Conservation (phyloP, 1,140 invertebrate genomes). For the Thaumatotibia leucotreta region DNA sequence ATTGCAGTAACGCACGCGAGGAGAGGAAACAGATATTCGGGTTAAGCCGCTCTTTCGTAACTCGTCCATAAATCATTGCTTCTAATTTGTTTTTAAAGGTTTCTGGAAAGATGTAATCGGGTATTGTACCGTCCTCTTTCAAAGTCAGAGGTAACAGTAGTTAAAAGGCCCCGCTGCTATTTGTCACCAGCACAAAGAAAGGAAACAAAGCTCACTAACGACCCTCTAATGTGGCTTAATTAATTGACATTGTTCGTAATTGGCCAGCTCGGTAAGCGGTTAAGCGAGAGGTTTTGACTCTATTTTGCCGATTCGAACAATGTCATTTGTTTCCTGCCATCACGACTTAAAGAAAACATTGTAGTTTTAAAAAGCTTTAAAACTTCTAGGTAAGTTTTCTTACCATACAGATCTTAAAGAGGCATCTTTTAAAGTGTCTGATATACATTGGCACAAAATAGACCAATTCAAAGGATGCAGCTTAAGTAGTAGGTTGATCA, state of each 20-base stretch:
- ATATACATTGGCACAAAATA: too few species aligned
- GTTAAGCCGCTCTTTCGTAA: constrained; percentile 48
- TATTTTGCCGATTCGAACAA: constrained; percentile 10
- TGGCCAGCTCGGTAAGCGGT: constrained; percentile 21
- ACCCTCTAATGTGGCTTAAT: constrained; percentile 41
- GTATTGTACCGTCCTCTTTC: constrained; percentile 57
- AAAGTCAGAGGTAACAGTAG: constrained; percentile 35
- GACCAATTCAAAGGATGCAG: too few species aligned
- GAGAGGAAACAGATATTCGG: constrained; percentile 47
- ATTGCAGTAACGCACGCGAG: constrained; percentile 70
- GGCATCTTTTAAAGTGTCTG: too few species aligned
- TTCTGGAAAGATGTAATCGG: constrained; percentile 57
- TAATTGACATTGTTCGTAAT: constrained; percentile 59
- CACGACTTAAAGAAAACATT: too few species aligned
- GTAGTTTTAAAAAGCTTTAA: too few species aligned
- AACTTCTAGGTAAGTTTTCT: too few species aligned
- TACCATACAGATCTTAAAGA: too few species aligned
- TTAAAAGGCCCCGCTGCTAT: constrained; percentile 51
- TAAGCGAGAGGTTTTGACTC: constrained; percentile 16
- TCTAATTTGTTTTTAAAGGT: constrained; percentile 76
- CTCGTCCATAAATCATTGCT: constrained; percentile 65
- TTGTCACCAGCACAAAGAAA: constrained; percentile 57
- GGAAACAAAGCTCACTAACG: constrained; percentile 54
- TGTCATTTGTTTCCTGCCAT: background rate
- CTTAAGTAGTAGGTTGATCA: too few species aligned